Percentiles rank a stretch among this genome's conserved stretches.
These are phyloP conservation scores for Amphiura filiformis DNA, from an alignment of 35 echinoderm and acorn worm genomes.

Conservation along the genomic window DNA sequence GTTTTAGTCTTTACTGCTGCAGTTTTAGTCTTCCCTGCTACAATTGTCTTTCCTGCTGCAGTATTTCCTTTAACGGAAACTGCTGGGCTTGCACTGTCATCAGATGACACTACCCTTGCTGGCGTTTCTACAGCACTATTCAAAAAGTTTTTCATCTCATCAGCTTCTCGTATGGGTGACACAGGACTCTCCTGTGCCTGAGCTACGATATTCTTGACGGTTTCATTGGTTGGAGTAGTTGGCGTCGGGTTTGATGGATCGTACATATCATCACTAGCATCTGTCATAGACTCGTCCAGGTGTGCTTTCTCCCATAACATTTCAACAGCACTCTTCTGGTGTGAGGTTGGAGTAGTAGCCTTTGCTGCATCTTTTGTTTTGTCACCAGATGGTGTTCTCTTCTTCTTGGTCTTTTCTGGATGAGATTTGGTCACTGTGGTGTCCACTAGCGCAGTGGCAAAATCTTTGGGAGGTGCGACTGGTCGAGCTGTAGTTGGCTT, in stretches of 20 bases:
- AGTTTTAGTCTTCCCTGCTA: too few species aligned
- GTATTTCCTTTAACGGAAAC: too few species aligned
- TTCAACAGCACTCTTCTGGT: not conserved
- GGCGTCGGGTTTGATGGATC: not conserved
- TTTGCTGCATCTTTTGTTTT: not conserved
- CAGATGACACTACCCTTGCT: not conserved
- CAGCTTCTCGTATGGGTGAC: conserved; percentile 18
- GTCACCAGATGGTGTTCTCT: not conserved
- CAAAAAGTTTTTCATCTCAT: conserved; percentile 30
- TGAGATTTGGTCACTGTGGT: not conserved
- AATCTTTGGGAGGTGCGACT: not conserved
- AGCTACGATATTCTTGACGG: not conserved
- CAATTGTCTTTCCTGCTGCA: too few species aligned
- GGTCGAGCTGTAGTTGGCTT: too few species aligned
- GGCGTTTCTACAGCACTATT: not conserved
- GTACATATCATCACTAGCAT: not conserved
- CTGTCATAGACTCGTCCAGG: not conserved
- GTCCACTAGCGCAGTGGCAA: not conserved
- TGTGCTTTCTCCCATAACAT: not conserved
- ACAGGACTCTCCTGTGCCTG: not conserved
- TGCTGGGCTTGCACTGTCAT: not conserved
- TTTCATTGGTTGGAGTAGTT: not conserved
- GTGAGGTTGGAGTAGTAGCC: not conserved
- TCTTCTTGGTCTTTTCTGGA: not conserved
- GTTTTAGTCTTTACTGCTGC: not conserved